These are phyloP conservation scores for Cantharis nigra DNA, from an alignment of 2,888 invertebrate species.

Conservation along the genomic window DNA sequence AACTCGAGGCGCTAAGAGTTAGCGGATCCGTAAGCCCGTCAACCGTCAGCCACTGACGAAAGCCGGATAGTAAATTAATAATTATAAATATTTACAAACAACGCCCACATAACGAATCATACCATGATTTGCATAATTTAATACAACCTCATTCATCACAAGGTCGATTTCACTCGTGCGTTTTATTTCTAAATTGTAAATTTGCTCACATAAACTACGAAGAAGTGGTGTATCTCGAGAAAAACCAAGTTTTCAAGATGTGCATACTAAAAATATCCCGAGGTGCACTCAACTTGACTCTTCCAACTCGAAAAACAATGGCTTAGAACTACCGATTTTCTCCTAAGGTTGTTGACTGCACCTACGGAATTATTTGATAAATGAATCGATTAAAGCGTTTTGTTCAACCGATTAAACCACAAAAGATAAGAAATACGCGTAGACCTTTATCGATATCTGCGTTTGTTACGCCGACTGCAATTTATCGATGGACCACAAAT, in stretches of 20 bases:
- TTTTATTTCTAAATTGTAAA: not conserved
- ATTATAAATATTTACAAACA: not conserved
- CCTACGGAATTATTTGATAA: not conserved
- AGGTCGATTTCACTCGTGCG: slow-evolving; percentile 19
- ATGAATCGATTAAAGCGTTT: not conserved
- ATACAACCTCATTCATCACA: slow-evolving; percentile 3
- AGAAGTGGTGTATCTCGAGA: not conserved
- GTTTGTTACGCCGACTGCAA: not conserved
- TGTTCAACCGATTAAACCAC: not conserved
- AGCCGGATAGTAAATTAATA: not conserved
- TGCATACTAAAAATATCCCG: not conserved
- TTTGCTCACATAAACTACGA: not conserved
- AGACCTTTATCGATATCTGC: not conserved
- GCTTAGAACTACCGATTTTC: not conserved
- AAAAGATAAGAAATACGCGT: not conserved
- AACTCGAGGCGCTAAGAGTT: not conserved
- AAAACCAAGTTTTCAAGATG: not conserved
- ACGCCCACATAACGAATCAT: not conserved
- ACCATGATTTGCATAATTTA: slow-evolving; percentile 6
- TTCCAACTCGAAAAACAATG: not conserved
- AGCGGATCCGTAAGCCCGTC: not conserved
- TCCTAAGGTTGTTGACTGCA: not conserved
- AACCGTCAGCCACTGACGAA: not conserved
- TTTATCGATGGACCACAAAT: not conserved
- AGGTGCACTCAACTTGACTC: not conserved